These are phyloP conservation scores for Microtus richardsoni DNA, from an alignment of 2,113 vertebrate genomes.

Conservation along the genomic window DNA sequence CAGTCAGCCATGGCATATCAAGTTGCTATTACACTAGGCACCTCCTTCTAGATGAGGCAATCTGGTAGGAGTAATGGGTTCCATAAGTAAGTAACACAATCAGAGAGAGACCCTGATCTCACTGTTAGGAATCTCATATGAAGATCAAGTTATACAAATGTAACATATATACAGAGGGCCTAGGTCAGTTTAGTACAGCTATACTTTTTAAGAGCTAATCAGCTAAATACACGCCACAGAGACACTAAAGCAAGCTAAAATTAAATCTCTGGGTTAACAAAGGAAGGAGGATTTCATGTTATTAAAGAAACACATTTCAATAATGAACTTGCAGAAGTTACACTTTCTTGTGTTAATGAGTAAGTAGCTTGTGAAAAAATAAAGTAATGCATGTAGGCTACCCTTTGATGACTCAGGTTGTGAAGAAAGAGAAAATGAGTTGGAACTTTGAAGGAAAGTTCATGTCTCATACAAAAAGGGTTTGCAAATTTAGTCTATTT, in stretches of 20 bases:
- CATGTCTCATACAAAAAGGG: background rate
- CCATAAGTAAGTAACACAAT: no score
- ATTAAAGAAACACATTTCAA: background rate
- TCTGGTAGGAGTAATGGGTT: no score
- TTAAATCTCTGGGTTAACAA: background rate
- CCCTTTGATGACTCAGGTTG: background rate
- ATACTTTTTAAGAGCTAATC: background rate
- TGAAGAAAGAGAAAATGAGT: background rate
- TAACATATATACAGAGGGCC: background rate
- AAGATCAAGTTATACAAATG: no score
- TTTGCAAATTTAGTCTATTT: background rate
- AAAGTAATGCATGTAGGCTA: background rate
- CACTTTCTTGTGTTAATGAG: background rate
- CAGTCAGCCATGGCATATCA: no score
- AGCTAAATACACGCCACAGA: background rate
- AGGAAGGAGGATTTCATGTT: background rate
- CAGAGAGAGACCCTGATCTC: background rate
- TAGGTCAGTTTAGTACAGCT: background rate
- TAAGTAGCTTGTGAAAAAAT: background rate
- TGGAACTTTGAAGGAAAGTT: background rate
- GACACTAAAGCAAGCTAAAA: background rate
- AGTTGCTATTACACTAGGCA: no score
- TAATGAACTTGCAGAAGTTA: background rate
- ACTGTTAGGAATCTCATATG: background rate
- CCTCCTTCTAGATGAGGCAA: no score